A percentile compares a stretch with the other conserved stretches of the same genome.
Evolutionary conservation across 2,113 vertebrate species (phyloP).

Genomic region (Oplegnathus fasciatus): DNA sequence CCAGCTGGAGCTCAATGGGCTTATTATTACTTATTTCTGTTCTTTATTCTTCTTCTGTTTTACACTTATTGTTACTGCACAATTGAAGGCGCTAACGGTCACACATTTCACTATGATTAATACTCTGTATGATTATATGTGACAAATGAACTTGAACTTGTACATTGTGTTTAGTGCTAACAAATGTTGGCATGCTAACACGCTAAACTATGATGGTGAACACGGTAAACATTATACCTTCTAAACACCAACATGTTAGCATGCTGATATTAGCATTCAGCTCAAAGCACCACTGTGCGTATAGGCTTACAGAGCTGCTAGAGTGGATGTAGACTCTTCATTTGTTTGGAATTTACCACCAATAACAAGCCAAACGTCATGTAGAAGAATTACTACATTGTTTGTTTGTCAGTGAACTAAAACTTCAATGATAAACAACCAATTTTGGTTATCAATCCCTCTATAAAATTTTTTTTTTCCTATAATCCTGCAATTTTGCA

Average conservation of each 20-base stretch:
- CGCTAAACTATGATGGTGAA: neutral
- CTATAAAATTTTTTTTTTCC: neutral
- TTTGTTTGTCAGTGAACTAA: neutral
- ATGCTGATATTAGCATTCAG: neutral
- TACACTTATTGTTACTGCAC: too few species aligned
- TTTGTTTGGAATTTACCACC: neutral
- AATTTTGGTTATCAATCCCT: neutral
- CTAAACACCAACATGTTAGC: neutral
- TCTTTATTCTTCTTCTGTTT: too few species aligned
- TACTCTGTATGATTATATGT: too few species aligned
- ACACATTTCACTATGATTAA: too few species aligned
- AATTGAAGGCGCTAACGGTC: too few species aligned
- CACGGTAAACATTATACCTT: neutral
- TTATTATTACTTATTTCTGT: too few species aligned
- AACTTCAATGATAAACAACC: neutral
- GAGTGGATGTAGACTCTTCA: neutral
- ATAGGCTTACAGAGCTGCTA: too few species aligned
- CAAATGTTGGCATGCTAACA: neutral
- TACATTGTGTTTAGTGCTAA: neutral
- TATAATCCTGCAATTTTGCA: neutral
- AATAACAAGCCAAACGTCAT: neutral
- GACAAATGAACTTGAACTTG: too few species aligned
- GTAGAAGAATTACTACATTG: neutral
- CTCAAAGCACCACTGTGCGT: neutral
- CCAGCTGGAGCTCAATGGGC: too few species aligned